Evolutionary conservation across 2,888 invertebrate species (phyloP), one percentile per base, ranked within the genome.

Genomic region (Zaprionus lineosus): DNA sequence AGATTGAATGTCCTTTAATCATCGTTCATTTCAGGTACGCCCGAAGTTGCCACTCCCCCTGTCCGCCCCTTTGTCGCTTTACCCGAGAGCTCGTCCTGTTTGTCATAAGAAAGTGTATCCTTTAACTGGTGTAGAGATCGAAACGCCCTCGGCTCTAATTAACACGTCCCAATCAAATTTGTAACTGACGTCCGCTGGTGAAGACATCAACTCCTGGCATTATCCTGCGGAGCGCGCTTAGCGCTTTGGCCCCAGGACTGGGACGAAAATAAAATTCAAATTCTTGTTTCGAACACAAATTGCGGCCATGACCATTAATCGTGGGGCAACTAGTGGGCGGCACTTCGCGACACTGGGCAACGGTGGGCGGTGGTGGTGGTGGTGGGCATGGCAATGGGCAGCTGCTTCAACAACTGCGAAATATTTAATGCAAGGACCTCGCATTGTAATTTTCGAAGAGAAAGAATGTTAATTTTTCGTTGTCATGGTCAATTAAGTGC

Each of bases 401-500:
- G 34, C 43, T 52, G 55, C 41, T 44, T 50, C 44, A 43, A 15
- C 50, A 71, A 67, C 6, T 24, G n/a, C 21, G 7, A 21, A 21
- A 74, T 74, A 71, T 84, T 65, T 77, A 68, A 81, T 77, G 43
- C 60, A 48, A 33, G 34, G 4, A 16, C 7, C 34, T 31, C 48
- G 8, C 21, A 29, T 21, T 59, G 52, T 56, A 63, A 59, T 39
- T 58, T 58, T 12, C 28, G 41, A 28, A 36, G 29, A 37, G 39
- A 39, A 72, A 64, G 69, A 77, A 75, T 81, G 81, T 67, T 77
- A 84, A 81, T 84, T 77, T 75, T 71, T 74, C 82, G 71, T 73
- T 84, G 84, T 84, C 81, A 75, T 71, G 82, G 82, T 71, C 81
- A 84, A 82, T 82, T 82, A 75, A 78, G 68, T 84, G 78, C 43